Base-by-base conservation (phyloP, 1,140 invertebrate genomes). In the Dysdera silvatica region DNA sequence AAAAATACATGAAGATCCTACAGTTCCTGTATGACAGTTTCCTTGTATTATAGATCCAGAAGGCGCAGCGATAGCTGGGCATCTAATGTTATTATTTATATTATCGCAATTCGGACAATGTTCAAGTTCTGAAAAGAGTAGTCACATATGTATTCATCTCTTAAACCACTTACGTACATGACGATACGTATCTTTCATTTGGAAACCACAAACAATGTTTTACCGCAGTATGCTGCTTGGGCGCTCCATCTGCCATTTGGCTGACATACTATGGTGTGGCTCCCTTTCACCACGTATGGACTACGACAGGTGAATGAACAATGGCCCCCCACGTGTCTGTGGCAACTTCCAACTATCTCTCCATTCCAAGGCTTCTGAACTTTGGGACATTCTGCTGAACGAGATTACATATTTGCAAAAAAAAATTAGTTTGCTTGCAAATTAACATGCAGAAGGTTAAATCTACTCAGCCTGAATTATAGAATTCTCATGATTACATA, bases 311-410 rank as follows among this genome's bases (percentile, higher is more conserved):
- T 35, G 28, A 63, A 56, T 0, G 40, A 23, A n/a, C 61, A 63
- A 12, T 56, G 4, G 0, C 45, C 43, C 0, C 61, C 61, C 4
- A 56, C 26, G 24, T 49, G 16, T 23, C 45, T 24, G 16, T 63
- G 24, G 4, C 61, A 63, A 2, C n/a, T 12, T 37, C 54, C 54
- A 4, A 63, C 8, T 4, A 57, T n/a, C 26, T 57, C 26, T 8
- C 61, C 61, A 32, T 63, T 63, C 45, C 54, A 56, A 0, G 61
- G 61, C 26, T 49, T 56, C 20, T 56, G 61, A 2, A 63, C 45
- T 18, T 28, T n/a, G 3, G 53, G 53, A 57, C 61, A 63, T 37
- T 54, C 59, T 61, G 23, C 8, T 49, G 40, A 24, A 55, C n/a
- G n/a, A 40, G n/a, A n/a, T n/a, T n/a, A n/a, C n/a, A n/a, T n/a